Percentiles rank a stretch among this genome's conserved stretches.
These are phyloP conservation scores for Valencia hispanica DNA, from an alignment of 2,797 vertebrate genomes.

Conservation along the genomic window DNA sequence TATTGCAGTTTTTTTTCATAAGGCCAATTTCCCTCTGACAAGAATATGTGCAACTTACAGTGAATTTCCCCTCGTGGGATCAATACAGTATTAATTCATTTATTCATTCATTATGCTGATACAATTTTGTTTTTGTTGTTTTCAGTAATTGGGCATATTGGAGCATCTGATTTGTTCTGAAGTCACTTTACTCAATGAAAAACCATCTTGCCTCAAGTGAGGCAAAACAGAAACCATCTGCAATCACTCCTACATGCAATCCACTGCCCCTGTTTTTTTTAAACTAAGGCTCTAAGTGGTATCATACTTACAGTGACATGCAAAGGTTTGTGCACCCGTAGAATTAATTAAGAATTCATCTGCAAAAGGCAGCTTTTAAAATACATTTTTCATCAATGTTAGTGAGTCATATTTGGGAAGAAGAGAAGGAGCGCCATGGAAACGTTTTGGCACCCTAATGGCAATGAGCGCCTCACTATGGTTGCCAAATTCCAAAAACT, in stretches of 20 bases:
- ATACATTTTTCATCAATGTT: background rate
- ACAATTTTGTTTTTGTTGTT: constrained; percentile 6
- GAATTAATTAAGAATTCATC: background rate
- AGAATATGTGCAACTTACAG: background rate
- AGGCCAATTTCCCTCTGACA: constrained; percentile 6
- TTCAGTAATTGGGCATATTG: constrained; percentile 25
- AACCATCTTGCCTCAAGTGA: background rate
- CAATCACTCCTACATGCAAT: constrained; percentile 19
- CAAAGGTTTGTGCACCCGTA: background rate
- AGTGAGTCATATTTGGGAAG: background rate
- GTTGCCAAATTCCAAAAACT: background rate
- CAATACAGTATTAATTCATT: no score
- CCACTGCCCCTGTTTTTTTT: constrained; percentile 62
- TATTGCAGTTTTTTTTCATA: constrained; percentile 10
- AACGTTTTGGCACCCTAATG: background rate
- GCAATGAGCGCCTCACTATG: background rate
- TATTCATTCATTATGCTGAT: no score
- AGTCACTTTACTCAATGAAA: constrained; percentile 11
- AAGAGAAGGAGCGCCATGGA: background rate
- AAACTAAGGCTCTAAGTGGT: constrained; percentile 37
- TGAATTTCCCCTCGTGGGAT: no score
- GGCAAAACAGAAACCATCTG: constrained; percentile 13
- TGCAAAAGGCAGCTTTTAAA: background rate
- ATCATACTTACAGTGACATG: constrained; percentile 3
- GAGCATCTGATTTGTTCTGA: constrained; percentile 2